phyloP scores from a whole-genome alignment of 1,140 invertebrate genomes.

The Brachionus paranguensis region DNA sequence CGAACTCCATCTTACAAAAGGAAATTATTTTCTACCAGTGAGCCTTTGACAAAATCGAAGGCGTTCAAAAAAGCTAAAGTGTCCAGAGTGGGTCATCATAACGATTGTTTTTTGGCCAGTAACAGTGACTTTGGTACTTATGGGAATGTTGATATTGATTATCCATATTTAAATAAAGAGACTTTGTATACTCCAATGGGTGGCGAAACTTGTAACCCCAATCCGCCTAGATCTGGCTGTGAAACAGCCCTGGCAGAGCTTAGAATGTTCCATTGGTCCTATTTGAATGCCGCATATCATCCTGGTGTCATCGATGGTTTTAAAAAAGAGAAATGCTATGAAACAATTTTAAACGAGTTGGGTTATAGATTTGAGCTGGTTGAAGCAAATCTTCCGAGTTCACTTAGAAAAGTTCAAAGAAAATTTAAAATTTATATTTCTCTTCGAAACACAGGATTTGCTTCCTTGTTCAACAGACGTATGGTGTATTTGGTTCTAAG shows the following conservation, averaged over 20 bases:
- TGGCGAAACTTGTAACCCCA: constrained; percentile 41
- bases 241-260: not conserved
- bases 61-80: not conserved
- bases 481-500: not conserved
- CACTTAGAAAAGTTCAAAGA: not conserved
- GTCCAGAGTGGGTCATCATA: constrained; percentile 41
- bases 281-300: not conserved
- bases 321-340: not conserved
- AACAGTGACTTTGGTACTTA: constrained; percentile 42
- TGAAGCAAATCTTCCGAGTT: not conserved
- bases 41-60: not conserved
- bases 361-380: not conserved
- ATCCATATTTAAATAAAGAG: constrained; percentile 41
- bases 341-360: not conserved
- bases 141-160: constrained; percentile 40
- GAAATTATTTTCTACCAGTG: not conserved
- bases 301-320: not conserved
- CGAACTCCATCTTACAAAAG: constrained; percentile 22
- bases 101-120: constrained; percentile 43
- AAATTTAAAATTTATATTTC: not conserved
- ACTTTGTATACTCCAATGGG: constrained; percentile 41
- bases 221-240: not conserved
- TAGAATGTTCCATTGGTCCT: constrained; percentile 15
- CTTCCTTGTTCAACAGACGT: not conserved
- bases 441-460: not conserved